Conservation (phyloP, 2,113 vertebrate species). For the Pseudorhombus dupliciocellatus region DNA sequence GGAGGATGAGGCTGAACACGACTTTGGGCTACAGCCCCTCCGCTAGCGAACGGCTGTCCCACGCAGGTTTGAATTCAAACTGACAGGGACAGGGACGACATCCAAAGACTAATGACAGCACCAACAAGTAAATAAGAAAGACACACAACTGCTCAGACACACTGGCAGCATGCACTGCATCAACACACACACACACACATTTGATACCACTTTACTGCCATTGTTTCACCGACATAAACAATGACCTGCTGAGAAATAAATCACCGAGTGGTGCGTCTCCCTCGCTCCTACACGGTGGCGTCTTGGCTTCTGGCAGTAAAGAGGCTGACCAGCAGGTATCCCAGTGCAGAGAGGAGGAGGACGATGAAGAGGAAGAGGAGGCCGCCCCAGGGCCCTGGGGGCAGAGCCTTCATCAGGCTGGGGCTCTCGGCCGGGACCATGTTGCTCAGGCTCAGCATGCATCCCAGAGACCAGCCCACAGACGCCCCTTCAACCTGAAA, state of each 20-base stretch:
- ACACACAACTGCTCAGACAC: too few relatives aligned
- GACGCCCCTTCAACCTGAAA: constrained; percentile 78
- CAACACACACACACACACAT: neutral
- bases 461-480: constrained; percentile 89
- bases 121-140: too few relatives aligned
- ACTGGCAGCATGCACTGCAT: too few relatives aligned
- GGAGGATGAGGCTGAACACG: too few relatives aligned
- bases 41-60: too few relatives aligned
- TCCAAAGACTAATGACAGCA: too few relatives aligned
- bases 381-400: constrained; percentile 71
- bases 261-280: neutral
- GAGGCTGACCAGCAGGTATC: constrained; percentile 31
- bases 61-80: too few relatives aligned
- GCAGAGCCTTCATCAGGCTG: constrained; percentile 46
- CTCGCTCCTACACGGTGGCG: constrained; percentile 39
- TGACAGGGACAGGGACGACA: too few relatives aligned
- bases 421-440: constrained; percentile 77
- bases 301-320: constrained; percentile 15
- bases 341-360: constrained; percentile 48
- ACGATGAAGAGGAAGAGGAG: constrained; percentile 69
- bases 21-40: too few relatives aligned
- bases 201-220: neutral
- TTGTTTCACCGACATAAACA: neutral
- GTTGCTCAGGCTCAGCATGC: constrained; percentile 88
- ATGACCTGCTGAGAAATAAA: too few relatives aligned